These are phyloP conservation scores for Malachius bipustulatus DNA, from an alignment of 2,888 invertebrate genomes.

Conservation along the genomic window DNA sequence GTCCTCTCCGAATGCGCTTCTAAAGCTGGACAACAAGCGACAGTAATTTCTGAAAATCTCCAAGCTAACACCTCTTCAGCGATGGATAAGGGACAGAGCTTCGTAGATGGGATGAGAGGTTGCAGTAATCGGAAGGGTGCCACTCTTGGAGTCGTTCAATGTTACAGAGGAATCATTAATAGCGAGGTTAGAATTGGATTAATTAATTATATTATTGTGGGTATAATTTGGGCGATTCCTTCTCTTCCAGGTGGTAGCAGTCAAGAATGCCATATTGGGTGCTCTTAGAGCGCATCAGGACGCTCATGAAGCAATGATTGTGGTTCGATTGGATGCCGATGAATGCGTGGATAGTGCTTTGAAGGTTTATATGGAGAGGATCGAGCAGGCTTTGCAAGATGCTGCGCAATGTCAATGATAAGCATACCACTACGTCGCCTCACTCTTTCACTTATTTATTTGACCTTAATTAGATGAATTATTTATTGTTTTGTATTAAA, in stretches of 20 bases:
- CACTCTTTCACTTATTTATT: no score
- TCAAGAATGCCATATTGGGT: slow-evolving; percentile 26
- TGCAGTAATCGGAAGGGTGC: slow-evolving; percentile 25
- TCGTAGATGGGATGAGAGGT: slow-evolving; percentile 24
- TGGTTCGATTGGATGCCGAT: slow-evolving; percentile 23
- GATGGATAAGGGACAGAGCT: slow-evolving; percentile 21
- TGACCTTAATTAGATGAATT: no score
- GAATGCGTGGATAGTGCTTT: slow-evolving; percentile 26
- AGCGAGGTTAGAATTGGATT: no score
- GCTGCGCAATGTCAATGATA: not conserved
- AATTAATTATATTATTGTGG: no score
- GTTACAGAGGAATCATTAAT: slow-evolving; percentile 28
- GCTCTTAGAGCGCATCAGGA: slow-evolving; percentile 26
- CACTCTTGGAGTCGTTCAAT: slow-evolving; percentile 26
- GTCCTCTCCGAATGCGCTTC: no score
- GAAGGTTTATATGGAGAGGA: slow-evolving; percentile 14
- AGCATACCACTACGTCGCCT: no score
- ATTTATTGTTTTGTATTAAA: no score
- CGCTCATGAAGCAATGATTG: slow-evolving; percentile 24
- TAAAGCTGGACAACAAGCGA: no score
- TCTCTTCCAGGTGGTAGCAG: no score
- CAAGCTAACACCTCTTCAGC: slow-evolving; percentile 21
- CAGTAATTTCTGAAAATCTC: slow-evolving; percentile 18
- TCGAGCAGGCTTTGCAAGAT: slow-evolving; percentile 15
- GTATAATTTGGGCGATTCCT: slow-evolving; percentile 18